Evolutionary conservation across 2,888 invertebrate genomes (phyloP).

Genomic region (Caenorhabditis sp.): DNA sequence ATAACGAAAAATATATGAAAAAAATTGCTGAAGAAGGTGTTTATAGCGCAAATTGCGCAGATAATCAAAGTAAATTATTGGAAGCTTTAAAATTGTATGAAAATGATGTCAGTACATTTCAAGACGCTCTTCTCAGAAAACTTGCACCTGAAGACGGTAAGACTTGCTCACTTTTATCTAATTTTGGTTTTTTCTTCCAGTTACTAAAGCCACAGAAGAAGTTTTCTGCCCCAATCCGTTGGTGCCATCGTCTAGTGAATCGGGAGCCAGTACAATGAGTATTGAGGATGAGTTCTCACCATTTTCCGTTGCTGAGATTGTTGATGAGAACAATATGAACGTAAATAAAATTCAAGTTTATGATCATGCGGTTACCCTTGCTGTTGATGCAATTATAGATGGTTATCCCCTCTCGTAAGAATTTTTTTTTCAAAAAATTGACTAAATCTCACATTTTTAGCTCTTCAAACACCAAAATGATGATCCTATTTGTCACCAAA

Average conservation of each 20-base stretch:
- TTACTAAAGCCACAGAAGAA: neutral
- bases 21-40: neutral
- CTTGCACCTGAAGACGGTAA: neutral
- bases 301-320: too few relatives aligned
- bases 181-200: neutral
- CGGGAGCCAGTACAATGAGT: neutral
- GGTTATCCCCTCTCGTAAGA: neutral
- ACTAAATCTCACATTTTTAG: slow-evolving; percentile 7
- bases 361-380: neutral
- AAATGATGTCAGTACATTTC: neutral
- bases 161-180: too few relatives aligned
- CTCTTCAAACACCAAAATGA: slow-evolving; percentile 3
- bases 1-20: neutral
- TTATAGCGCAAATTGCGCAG: neutral
- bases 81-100: slow-evolving; percentile 9
- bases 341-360: too few relatives aligned
- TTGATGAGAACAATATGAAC: too few relatives aligned
- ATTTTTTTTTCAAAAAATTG: too few relatives aligned
- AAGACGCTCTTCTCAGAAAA: neutral
- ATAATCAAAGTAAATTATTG: slow-evolving; percentile 10
- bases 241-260: neutral
- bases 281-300: neutral
- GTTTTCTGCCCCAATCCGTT: neutral
- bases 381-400: neutral
- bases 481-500: neutral